Percentiles rank a stretch among this genome's conserved stretches.
phyloP scores from a whole-genome alignment of 30 jellyfish, hydroid and myxozoan species.

The Aurelia sp. region DNA sequence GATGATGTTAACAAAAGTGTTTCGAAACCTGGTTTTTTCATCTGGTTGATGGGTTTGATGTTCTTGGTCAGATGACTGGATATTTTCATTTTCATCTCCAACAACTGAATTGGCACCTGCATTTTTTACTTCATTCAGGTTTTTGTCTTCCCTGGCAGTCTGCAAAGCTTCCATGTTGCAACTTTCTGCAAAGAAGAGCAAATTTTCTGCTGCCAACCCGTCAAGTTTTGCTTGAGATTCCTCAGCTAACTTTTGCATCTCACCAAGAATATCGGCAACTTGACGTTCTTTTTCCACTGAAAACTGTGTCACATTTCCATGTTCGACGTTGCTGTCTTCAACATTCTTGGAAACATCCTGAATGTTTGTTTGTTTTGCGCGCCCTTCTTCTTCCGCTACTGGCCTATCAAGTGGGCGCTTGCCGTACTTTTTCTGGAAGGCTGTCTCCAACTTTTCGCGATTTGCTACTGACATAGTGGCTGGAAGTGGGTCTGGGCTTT shows the following conservation, averaged over 20 bases:
- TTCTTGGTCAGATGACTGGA: conserved; percentile 9
- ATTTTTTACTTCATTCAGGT: neutral
- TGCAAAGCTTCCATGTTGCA: conserved; percentile 11
- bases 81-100: too few species aligned
- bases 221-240: conserved; percentile 2
- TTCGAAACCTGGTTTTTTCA: neutral
- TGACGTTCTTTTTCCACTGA: neutral
- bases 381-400: conserved; percentile 5
- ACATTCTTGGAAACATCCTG: neutral
- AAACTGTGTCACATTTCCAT: neutral
- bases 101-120: too few species aligned
- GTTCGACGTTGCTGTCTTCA: neutral
- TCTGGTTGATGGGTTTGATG: conserved; percentile 12
- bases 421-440: conserved; percentile 36
- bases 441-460: conserved; percentile 24
- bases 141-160: neutral
- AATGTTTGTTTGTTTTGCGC: neutral
- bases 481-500: conserved; percentile 33
- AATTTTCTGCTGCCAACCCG: neutral
- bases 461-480: conserved; percentile 8
- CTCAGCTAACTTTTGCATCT: conserved; percentile 26
- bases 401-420: conserved; percentile 44
- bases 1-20: neutral
- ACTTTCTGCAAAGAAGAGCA: conserved; percentile 7
- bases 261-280: neutral